These are phyloP conservation scores for Parelbella ahira DNA, from an alignment of 2,888 invertebrate genomes.

Conservation along the genomic window DNA sequence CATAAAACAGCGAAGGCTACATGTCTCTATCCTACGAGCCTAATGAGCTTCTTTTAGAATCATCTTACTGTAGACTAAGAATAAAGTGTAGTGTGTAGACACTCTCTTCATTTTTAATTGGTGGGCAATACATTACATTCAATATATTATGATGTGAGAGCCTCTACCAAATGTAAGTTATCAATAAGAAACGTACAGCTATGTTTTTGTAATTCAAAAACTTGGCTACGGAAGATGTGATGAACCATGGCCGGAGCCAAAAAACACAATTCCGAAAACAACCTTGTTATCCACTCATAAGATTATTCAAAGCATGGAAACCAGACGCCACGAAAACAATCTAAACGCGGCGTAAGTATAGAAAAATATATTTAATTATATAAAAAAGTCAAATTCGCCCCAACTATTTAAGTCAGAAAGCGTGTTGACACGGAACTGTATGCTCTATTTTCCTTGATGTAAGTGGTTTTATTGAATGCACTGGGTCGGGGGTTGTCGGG, in stretches of 20 bases:
- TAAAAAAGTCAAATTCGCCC: slow-evolving; percentile 47
- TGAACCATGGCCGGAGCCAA: slow-evolving; percentile 1
- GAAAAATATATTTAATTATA: slow-evolving; percentile 35
- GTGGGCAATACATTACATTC: too few species aligned
- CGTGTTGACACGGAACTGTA: slow-evolving; percentile 39
- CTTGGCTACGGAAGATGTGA: background rate
- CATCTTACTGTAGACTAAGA: too few species aligned
- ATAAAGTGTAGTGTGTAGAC: too few species aligned
- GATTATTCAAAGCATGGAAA: slow-evolving; percentile 15
- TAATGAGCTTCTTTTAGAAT: too few species aligned
- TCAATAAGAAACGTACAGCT: too few species aligned
- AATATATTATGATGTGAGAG: too few species aligned
- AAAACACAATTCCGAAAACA: slow-evolving; percentile 12
- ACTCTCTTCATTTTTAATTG: too few species aligned
- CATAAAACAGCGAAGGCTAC: too few species aligned
- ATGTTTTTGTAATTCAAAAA: slow-evolving; percentile 1
- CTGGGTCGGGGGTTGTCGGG: slow-evolving; percentile 58
- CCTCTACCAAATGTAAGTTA: too few species aligned
- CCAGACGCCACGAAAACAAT: slow-evolving; percentile 33
- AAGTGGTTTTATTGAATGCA: slow-evolving; percentile 50
- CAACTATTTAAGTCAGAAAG: slow-evolving; percentile 48
- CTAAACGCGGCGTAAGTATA: slow-evolving; percentile 24
- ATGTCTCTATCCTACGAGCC: too few species aligned
- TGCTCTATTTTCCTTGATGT: slow-evolving; percentile 41
- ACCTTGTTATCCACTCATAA: slow-evolving; percentile 13